Conservation (phyloP, 2,888 invertebrate genomes). For the Beris chalybata region DNA sequence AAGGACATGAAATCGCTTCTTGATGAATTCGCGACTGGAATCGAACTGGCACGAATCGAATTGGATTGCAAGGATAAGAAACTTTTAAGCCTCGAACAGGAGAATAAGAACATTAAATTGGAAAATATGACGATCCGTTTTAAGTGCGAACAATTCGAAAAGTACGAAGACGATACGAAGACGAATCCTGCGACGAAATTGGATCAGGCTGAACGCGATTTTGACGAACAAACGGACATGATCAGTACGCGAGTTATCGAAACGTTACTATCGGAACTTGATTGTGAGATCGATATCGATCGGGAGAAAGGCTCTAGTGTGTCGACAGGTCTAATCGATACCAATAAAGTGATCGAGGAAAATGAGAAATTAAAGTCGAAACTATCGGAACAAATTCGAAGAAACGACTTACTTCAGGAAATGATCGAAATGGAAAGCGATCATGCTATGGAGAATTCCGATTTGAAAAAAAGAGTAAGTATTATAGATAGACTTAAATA, state of each 20-base stretch:
- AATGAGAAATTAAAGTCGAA: constrained; percentile 39
- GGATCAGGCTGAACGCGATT: constrained; percentile 35
- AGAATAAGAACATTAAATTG: constrained; percentile 53
- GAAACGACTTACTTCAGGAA: constrained; percentile 40
- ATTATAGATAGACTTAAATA: too few species aligned
- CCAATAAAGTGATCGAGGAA: constrained; percentile 38
- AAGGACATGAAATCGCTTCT: constrained; percentile 56
- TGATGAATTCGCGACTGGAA: constrained; percentile 55
- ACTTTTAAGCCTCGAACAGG: constrained; percentile 50
- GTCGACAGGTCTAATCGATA: not conserved
- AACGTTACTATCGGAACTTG: constrained; percentile 36
- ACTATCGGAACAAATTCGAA: constrained; percentile 37
- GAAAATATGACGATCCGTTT: constrained; percentile 54
- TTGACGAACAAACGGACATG: constrained; percentile 32
- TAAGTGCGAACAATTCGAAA: constrained; percentile 38
- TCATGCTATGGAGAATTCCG: constrained; percentile 37
- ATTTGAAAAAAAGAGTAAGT: constrained; percentile 38
- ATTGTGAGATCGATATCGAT: constrained; percentile 31
- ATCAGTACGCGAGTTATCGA: constrained; percentile 39
- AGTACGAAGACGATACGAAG: constrained; percentile 23
- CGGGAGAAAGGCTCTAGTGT: constrained; percentile 10
- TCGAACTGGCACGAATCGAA: constrained; percentile 54
- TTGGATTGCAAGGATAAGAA: constrained; percentile 54
- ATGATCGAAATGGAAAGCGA: constrained; percentile 41
- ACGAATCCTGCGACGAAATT: constrained; percentile 24